phyloP scores from a whole-genome alignment of 2,113 vertebrate genomes.

The Gadus macrocephalus region DNA sequence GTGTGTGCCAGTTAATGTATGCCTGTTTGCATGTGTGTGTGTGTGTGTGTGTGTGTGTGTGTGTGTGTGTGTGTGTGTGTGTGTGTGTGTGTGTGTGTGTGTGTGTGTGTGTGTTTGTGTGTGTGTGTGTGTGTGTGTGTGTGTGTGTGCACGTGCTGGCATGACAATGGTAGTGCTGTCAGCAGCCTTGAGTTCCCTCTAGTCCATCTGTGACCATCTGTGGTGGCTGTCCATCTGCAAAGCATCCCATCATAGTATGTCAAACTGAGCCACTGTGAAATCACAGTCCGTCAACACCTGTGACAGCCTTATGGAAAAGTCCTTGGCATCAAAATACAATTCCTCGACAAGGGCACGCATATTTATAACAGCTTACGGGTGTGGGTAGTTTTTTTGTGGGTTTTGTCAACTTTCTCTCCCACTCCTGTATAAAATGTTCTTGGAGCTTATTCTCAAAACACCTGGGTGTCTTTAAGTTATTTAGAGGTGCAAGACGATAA shows the following conservation, averaged over 20 bases:
- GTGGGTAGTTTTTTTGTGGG: conserved; percentile 26
- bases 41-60: neutral
- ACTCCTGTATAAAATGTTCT: too few species aligned
- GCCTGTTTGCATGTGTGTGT: too few species aligned
- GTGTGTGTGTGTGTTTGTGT: neutral
- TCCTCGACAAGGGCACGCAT: conserved; percentile 40
- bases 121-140: conserved; percentile 7
- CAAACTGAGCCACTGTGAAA: conserved; percentile 41
- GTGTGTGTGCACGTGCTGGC: neutral
- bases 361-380: conserved; percentile 42
- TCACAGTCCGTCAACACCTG: conserved; percentile 28
- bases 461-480: too few species aligned
- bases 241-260: conserved; percentile 37
- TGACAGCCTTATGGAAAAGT: conserved; percentile 43
- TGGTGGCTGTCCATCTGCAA: conserved; percentile 29
- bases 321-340: conserved; percentile 44
- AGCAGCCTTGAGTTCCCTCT: conserved; percentile 18
- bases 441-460: too few species aligned
- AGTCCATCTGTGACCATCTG: conserved; percentile 24
- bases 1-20: neutral
- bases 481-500: too few species aligned
- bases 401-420: conserved; percentile 35
- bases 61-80: neutral
- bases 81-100: conserved; percentile 1
- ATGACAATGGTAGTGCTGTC: conserved; percentile 16